A percentile compares a stretch with the other conserved stretches of the same genome.
Conservation (phyloP, 2,888 invertebrate genomes). For the Drosophila cracens region DNA sequence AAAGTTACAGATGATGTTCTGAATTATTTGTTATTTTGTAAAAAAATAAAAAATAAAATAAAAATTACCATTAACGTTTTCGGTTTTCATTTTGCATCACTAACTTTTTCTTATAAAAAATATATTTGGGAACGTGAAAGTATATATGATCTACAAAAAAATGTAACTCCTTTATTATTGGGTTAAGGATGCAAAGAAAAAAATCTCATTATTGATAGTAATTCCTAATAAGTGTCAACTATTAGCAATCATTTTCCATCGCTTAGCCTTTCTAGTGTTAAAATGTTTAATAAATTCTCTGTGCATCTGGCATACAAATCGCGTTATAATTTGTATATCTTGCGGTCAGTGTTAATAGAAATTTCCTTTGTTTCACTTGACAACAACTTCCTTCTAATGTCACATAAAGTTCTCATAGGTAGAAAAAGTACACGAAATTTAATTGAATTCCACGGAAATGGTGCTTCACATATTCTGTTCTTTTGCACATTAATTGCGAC, state of each 20-base stretch:
- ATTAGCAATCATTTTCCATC: neutral
- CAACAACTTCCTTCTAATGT: conserved; percentile 52
- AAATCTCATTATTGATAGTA: neutral
- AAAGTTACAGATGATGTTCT: fast-evolving
- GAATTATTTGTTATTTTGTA: neutral
- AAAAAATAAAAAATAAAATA: neutral
- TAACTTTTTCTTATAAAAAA: neutral
- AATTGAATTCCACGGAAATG: conserved; percentile 35
- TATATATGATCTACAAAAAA: neutral
- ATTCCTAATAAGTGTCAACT: neutral
- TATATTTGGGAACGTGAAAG: neutral
- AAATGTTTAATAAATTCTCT: conserved; percentile 29
- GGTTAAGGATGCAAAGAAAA: neutral
- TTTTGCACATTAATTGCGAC: conserved; percentile 13
- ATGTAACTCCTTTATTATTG: neutral
- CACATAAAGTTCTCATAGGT: conserved; percentile 13
- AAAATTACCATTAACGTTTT: neutral
- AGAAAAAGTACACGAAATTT: conserved; percentile 25
- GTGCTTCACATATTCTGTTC: conserved; percentile 27
- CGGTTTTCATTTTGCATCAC: neutral
- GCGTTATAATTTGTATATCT: conserved; percentile 24
- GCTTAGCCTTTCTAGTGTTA: conserved; percentile 45
- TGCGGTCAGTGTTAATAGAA: conserved; percentile 22
- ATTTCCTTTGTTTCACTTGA: conserved; percentile 47
- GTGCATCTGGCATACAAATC: conserved; percentile 56